These are phyloP conservation scores for Oryzias sinensis DNA, from an alignment of 2,797 vertebrate genomes.

Conservation along the genomic window DNA sequence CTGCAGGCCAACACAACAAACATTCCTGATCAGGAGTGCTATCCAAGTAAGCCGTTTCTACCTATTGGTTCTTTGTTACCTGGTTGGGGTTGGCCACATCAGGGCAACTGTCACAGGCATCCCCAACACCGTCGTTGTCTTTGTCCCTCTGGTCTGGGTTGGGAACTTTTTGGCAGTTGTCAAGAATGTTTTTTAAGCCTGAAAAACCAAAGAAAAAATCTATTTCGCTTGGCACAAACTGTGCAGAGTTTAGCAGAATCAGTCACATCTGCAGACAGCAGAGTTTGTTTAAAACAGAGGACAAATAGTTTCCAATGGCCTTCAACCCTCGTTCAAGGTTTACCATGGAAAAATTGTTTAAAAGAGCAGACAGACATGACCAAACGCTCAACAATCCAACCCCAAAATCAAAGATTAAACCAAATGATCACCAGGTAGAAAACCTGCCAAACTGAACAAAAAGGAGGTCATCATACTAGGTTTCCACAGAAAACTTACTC, in stretches of 20 bases:
- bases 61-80: slow-evolving; percentile 70
- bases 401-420: slow-evolving; percentile 65
- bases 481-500: slow-evolving; percentile 57
- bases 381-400: slow-evolving; percentile 65
- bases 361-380: slow-evolving; percentile 70
- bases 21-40: background rate
- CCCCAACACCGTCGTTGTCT: slow-evolving; percentile 92
- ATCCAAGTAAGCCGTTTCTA: background rate
- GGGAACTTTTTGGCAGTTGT: slow-evolving; percentile 90
- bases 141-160: slow-evolving; percentile 87
- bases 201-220: slow-evolving; percentile 11
- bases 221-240: slow-evolving; percentile 14
- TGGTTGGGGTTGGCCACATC: slow-evolving; percentile 92
- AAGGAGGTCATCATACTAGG: slow-evolving; percentile 28
- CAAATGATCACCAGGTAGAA: slow-evolving; percentile 61
- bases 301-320: slow-evolving; percentile 79
- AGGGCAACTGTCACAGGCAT: slow-evolving; percentile 95
- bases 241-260: slow-evolving; percentile 18
- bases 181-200: slow-evolving; percentile 92
- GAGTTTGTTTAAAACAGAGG: slow-evolving; percentile 59
- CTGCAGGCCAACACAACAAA: slow-evolving; percentile 68
- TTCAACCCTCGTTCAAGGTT: slow-evolving; percentile 58
- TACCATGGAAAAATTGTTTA: slow-evolving; percentile 72
- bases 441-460: slow-evolving; percentile 39
- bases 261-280: slow-evolving; percentile 70